These are phyloP conservation scores for Dendrocopos noguchii DNA, from an alignment of 2,113 vertebrate genomes.

Conservation along the genomic window DNA sequence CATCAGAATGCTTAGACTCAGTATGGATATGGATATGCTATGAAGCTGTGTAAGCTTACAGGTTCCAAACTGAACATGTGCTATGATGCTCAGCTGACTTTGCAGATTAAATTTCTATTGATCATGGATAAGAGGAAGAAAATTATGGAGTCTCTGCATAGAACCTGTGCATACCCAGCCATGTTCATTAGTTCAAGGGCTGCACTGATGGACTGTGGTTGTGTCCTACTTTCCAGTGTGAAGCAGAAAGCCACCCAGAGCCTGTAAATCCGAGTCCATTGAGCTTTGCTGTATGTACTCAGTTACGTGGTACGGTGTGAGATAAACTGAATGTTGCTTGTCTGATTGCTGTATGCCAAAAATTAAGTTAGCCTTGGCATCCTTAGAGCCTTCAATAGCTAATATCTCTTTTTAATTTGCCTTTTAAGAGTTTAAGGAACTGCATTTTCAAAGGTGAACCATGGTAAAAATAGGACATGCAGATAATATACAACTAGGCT, in stretches of 20 bases:
- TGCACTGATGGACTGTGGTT: not conserved
- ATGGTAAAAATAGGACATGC: not conserved
- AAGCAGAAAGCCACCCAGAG: not conserved
- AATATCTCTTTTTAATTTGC: not conserved
- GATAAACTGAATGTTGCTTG: not conserved
- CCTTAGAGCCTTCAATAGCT: not conserved
- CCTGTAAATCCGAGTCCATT: not conserved
- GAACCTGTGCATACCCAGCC: not conserved
- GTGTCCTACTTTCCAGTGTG: not conserved
- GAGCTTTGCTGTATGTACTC: not conserved
- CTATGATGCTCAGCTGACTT: not conserved
- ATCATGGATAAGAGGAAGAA: not conserved
- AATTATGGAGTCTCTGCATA: not conserved
- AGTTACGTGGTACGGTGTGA: not conserved
- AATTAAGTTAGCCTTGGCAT: not conserved
- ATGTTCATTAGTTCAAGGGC: not conserved
- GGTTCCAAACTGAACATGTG: not conserved
- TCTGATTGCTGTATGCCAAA: not conserved
- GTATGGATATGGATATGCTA: not conserved
- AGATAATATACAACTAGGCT: not conserved
- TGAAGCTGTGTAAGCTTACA: not conserved
- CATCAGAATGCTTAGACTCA: not conserved
- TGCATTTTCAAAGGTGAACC: not conserved
- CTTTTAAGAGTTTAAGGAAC: not conserved
- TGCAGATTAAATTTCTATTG: not conserved